Evolutionary conservation across 2,888 invertebrate species (phyloP).

Genomic region (Phaonia tiefii): DNA sequence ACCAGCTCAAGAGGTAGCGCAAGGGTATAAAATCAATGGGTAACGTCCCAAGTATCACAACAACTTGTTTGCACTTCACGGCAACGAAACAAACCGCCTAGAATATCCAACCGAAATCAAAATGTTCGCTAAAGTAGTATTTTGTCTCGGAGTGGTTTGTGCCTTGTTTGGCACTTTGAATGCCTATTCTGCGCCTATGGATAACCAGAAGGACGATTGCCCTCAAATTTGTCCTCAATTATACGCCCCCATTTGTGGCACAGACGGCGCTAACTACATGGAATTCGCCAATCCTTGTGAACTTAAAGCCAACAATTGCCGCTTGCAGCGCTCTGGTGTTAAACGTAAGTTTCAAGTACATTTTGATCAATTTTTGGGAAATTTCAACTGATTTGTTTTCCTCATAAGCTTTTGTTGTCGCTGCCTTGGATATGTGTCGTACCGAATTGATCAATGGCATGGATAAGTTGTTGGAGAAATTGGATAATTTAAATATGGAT

Average conservation of each 20-base stretch:
- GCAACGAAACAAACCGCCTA: no score
- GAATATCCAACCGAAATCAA: no score
- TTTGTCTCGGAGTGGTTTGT: neutral
- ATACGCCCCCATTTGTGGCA: constrained; percentile 72
- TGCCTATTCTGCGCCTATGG: neutral
- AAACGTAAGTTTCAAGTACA: constrained; percentile 66
- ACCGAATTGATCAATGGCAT: constrained; percentile 68
- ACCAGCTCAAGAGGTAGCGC: no score
- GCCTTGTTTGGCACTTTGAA: neutral
- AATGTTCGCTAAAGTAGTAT: neutral
- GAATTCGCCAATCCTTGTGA: constrained; percentile 73
- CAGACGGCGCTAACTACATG: constrained; percentile 71
- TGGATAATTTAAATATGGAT: constrained; percentile 66
- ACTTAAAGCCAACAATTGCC: constrained; percentile 72
- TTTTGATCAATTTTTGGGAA: neutral
- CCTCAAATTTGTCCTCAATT: constrained; percentile 71
- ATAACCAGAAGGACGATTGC: constrained; percentile 69
- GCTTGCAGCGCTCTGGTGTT: neutral
- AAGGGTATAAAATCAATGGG: no score
- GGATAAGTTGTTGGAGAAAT: constrained; percentile 66
- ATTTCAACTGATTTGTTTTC: neutral
- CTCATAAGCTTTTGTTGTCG: constrained; percentile 69
- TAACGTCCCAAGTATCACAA: no score
- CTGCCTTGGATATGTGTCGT: constrained; percentile 75
- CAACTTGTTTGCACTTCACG: no score